These are phyloP conservation scores for Punctoribates punctum DNA, from an alignment of 2,888 invertebrate species.

Conservation along the genomic window DNA sequence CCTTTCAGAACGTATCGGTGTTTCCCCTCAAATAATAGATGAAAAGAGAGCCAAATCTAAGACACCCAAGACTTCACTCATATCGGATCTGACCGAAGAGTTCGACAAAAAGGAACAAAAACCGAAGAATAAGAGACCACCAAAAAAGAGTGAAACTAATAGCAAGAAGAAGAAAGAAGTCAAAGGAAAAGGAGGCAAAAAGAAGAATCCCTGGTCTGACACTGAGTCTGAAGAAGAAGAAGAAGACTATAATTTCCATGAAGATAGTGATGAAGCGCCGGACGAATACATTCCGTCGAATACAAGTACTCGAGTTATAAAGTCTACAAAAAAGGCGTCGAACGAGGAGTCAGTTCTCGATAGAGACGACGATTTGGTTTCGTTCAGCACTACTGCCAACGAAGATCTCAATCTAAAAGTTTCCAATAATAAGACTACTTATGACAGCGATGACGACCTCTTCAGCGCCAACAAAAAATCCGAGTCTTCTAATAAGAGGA, in stretches of 20 bases:
- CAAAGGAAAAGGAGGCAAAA: conserved; percentile 50
- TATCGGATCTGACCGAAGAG: not conserved
- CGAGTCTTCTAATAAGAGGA: conserved; percentile 33
- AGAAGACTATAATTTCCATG: conserved; percentile 22
- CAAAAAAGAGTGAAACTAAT: conserved; percentile 31
- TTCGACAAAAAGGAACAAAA: conserved; percentile 3
- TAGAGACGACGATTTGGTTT: conserved; percentile 34
- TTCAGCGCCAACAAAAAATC: not conserved
- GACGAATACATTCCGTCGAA: not conserved
- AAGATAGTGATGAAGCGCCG: not conserved
- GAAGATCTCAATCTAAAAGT: not conserved
- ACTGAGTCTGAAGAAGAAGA: conserved; percentile 46
- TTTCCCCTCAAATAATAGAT: conserved; percentile 44
- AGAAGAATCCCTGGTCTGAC: conserved; percentile 53
- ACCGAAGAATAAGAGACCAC: conserved; percentile 22
- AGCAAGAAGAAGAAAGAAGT: conserved; percentile 42
- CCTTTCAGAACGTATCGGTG: conserved; percentile 45
- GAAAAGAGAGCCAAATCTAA: conserved; percentile 49
- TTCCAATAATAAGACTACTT: not conserved
- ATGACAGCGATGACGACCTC: conserved; percentile 42
- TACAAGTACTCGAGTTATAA: not conserved
- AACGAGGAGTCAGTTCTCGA: not conserved
- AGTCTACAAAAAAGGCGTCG: not conserved
- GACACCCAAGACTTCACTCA: conserved; percentile 39
- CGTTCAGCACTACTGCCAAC: conserved; percentile 3